Conservation (phyloP, 2,113 vertebrate genomes). For the Pao palembangensis region DNA sequence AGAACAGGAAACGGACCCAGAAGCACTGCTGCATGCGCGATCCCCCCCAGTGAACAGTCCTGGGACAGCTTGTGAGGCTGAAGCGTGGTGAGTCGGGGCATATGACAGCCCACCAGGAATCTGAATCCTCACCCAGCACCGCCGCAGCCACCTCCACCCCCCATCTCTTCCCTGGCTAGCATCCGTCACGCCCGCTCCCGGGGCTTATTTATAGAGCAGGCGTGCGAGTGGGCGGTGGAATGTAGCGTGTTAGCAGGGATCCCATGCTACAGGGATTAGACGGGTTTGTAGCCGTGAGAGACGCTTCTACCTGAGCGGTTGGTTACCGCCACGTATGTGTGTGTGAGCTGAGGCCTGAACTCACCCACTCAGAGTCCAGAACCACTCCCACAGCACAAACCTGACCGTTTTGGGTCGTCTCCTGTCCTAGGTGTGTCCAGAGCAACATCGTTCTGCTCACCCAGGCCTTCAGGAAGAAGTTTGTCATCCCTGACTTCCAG, state of each 20-base stretch:
- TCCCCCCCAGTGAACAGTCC: slow-evolving; percentile 4
- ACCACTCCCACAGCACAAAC: too few relatives aligned
- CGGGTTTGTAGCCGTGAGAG: slow-evolving; percentile 21
- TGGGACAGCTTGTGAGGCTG: slow-evolving; percentile 21
- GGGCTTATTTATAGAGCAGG: slow-evolving; percentile 58
- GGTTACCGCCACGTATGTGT: not conserved
- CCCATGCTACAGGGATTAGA: slow-evolving; percentile 47
- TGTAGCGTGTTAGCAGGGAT: slow-evolving; percentile 42
- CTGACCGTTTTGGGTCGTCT: not conserved
- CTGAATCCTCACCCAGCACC: not conserved
- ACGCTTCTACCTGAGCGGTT: slow-evolving; percentile 3
- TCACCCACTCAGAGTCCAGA: too few relatives aligned
- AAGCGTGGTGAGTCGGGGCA: not conserved
- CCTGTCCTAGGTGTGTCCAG: slow-evolving; percentile 87
- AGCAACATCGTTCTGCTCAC: slow-evolving; percentile 98
- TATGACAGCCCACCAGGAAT: slow-evolving; percentile 30
- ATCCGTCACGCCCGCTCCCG: slow-evolving; percentile 34
- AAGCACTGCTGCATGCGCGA: not conserved
- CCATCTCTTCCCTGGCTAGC: slow-evolving; percentile 28
- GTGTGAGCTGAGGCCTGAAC: not conserved
- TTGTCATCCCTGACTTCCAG: slow-evolving; percentile 98
- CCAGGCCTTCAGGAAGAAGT: slow-evolving; percentile 98
- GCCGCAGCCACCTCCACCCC: not conserved
- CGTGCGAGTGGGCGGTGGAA: slow-evolving; percentile 26
- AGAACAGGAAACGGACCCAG: not conserved